Conservation (phyloP, 1,140 invertebrate genomes). For the Thaumatotibia leucotreta region DNA sequence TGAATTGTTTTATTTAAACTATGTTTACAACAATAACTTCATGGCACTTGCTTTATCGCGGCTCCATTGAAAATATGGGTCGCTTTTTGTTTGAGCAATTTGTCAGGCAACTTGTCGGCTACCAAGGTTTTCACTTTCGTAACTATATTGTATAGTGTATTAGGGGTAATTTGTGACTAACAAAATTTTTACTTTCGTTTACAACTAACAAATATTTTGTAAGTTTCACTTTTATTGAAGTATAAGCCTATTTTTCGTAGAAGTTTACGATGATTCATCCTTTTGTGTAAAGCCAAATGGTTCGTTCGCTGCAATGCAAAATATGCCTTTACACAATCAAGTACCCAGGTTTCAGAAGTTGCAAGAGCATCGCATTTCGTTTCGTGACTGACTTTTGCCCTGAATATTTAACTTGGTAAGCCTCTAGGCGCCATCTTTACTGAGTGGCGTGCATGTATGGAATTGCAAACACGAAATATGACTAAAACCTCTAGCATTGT, state of each 20-base stretch:
- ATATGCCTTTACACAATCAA: constrained; percentile 16
- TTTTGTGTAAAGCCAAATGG: background rate
- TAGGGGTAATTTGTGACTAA: constrained; percentile 33
- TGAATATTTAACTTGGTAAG: constrained; percentile 59
- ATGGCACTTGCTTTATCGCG: constrained; percentile 60
- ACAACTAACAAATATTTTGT: constrained; percentile 10
- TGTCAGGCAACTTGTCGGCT: constrained; percentile 40
- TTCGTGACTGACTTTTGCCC: constrained; percentile 68
- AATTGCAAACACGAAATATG: constrained; percentile 23
- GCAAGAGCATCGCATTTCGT: constrained; percentile 26
- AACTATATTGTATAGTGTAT: constrained; percentile 23
- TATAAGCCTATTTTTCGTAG: background rate
- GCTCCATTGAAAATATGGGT: constrained; percentile 36
- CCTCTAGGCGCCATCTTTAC: constrained; percentile 38
- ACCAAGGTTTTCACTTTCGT: constrained; percentile 46
- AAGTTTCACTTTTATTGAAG: background rate
- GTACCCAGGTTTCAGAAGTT: constrained; percentile 36
- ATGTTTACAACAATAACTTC: constrained; percentile 67
- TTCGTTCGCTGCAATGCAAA: background rate
- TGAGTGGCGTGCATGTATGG: constrained; percentile 34
- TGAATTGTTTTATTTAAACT: constrained; percentile 71
- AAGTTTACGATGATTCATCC: background rate
- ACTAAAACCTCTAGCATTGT: background rate
- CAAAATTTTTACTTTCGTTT: constrained; percentile 44
- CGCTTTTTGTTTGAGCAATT: constrained; percentile 50